Conservation (phyloP, 2,797 vertebrate species). For the Lycodopsis pacificus region DNA sequence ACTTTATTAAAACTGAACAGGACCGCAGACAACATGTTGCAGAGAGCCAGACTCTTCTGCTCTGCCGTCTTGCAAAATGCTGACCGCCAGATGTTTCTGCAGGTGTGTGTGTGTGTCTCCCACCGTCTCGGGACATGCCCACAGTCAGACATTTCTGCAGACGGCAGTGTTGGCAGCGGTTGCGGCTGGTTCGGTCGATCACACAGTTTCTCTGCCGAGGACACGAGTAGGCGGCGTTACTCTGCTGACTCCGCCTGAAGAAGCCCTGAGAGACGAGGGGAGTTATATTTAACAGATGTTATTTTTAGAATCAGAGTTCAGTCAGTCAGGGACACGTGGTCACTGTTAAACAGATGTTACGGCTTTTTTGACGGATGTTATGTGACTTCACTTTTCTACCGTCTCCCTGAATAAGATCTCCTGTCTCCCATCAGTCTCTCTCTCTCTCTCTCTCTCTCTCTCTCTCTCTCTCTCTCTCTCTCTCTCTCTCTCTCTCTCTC, state of each 20-base stretch:
- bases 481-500: no score
- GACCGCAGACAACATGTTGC: not conserved
- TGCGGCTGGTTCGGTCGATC: conserved; percentile 93
- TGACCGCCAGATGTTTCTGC: conserved; percentile 19
- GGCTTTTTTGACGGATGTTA: no score
- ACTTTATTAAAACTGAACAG: not conserved
- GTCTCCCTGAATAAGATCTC: not conserved
- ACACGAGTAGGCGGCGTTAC: conserved; percentile 93
- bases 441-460: no score
- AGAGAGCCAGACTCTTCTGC: not conserved
- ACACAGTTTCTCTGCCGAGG: conserved; percentile 95
- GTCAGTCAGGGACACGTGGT: not conserved
- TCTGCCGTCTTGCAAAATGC: conserved; percentile 15
- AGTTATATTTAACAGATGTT: not conserved
- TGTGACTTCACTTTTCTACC: not conserved
- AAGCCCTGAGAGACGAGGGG: conserved; percentile 85
- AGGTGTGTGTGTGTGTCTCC: conserved; percentile 45
- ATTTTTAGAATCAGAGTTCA: not conserved
- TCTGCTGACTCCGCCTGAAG: conserved; percentile 95
- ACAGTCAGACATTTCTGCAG: conserved; percentile 95
- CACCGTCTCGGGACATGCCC: conserved; percentile 96
- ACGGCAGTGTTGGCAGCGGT: conserved; percentile 95
- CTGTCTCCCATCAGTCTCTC: not conserved
- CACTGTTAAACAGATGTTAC: no score
- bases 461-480: no score